A percentile compares a stretch with the other conserved stretches of the same genome.
Conservation (phyloP, 2,797 vertebrate genomes). For the Pagetopsis macropterus region DNA sequence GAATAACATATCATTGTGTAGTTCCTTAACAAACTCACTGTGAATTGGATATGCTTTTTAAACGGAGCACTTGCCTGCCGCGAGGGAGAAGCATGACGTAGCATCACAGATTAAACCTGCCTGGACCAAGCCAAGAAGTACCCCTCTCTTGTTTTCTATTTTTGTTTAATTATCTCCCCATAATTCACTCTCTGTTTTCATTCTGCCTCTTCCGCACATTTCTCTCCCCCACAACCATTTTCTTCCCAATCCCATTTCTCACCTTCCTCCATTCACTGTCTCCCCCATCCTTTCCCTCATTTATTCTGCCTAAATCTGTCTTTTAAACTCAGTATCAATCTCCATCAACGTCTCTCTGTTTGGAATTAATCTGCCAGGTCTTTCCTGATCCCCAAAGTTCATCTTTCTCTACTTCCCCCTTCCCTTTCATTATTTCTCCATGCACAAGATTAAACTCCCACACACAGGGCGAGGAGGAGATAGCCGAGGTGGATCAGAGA, state of each 20-base stretch:
- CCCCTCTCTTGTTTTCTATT: conserved; percentile 27
- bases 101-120: conserved; percentile 25
- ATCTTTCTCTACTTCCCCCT: conserved; percentile 43
- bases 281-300: conserved; percentile 42
- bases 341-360: conserved; percentile 64
- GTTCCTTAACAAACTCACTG: conserved; percentile 9
- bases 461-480: conserved; percentile 32
- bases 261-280: conserved; percentile 38
- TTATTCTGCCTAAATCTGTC: conserved; percentile 44
- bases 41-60: conserved; percentile 38
- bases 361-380: conserved; percentile 57
- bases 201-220: conserved; percentile 40
- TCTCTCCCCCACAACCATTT: conserved; percentile 51
- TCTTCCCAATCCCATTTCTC: conserved; percentile 50
- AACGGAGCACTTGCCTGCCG: conserved; percentile 11
- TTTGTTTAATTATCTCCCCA: conserved; percentile 17
- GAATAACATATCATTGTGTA: conserved; percentile 1
- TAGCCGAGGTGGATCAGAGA: conserved; percentile 58
- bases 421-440: conserved; percentile 52
- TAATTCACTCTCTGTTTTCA: conserved; percentile 53
- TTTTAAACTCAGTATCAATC: conserved; percentile 56
- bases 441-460: conserved; percentile 64
- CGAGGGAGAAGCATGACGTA: conserved; percentile 25
- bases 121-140: conserved; percentile 10
- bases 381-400: conserved; percentile 65